These are phyloP conservation scores for Euphonia xanthogaster DNA, from an alignment of 2,797 vertebrate genomes.

Conservation along the genomic window DNA sequence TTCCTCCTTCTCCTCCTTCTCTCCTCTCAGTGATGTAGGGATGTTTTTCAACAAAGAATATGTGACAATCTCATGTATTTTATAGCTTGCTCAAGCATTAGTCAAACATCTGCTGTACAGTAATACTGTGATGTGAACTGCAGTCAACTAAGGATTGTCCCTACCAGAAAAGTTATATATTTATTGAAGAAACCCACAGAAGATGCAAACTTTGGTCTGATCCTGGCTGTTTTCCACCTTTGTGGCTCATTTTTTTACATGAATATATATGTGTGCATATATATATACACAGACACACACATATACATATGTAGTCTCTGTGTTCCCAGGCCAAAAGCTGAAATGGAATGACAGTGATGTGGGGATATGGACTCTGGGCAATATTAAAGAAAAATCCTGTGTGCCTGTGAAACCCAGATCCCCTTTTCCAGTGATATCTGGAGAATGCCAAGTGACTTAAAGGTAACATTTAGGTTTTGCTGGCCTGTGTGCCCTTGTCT, in stretches of 20 bases:
- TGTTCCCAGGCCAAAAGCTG: background rate
- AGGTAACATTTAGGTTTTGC: background rate
- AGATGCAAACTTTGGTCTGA: background rate
- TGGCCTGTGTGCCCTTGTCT: background rate
- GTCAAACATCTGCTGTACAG: background rate
- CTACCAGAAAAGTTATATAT: background rate
- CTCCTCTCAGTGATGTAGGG: rapidly evolving
- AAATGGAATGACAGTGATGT: background rate
- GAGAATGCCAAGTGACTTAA: background rate
- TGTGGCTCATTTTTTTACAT: background rate
- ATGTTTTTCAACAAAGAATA: background rate
- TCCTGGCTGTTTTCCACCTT: background rate
- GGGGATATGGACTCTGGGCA: background rate
- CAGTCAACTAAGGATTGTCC: background rate
- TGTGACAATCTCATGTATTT: background rate
- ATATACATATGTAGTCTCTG: rapidly evolving
- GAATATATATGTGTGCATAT: background rate
- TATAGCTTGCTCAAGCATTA: background rate
- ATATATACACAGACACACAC: background rate
- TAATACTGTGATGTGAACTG: background rate
- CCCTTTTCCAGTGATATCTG: background rate
- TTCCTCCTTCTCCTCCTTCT: background rate
- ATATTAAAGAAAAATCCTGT: background rate
- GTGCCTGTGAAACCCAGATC: background rate
- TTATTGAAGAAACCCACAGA: background rate